A percentile compares a stretch with the other conserved stretches of the same genome.
These are phyloP conservation scores for Oscheius sp. DNA, from an alignment of 1,140 invertebrate genomes.

Conservation along the genomic window DNA sequence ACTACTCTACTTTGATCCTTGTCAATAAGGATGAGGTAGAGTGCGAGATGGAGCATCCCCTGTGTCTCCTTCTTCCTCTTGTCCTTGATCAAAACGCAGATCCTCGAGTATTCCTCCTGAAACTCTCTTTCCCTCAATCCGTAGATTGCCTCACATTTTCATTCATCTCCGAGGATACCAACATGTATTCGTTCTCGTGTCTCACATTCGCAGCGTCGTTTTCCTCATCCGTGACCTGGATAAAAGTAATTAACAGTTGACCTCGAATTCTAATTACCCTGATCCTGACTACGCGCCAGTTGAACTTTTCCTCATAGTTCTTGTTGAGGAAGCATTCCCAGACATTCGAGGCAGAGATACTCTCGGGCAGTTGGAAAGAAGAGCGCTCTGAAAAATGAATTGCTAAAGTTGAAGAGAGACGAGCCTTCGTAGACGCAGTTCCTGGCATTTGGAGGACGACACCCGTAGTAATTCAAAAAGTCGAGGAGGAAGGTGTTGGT, in stretches of 20 bases:
- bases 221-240: constrained; percentile 52
- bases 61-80: constrained; percentile 7
- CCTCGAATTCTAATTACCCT: constrained; percentile 40
- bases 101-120: constrained; percentile 4
- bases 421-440: constrained; percentile 75
- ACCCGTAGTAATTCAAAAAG: constrained; percentile 79
- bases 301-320: constrained; percentile 37
- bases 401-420: constrained; percentile 1
- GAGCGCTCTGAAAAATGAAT: constrained; percentile 38
- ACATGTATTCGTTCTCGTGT: constrained; percentile 22
- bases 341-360: constrained; percentile 32
- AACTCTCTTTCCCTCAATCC: neutral
- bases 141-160: constrained; percentile 40
- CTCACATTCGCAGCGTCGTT: constrained; percentile 31
- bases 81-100: constrained; percentile 11
- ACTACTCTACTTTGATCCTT: neutral
- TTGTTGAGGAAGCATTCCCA: constrained; percentile 55
- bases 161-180: constrained; percentile 9
- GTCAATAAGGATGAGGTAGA: neutral
- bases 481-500: constrained; percentile 74
- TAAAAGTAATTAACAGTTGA: constrained; percentile 42
- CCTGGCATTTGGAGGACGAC: constrained; percentile 77
- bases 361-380: constrained; percentile 34
- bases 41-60: constrained; percentile 1
- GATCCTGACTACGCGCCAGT: constrained; percentile 51